Evolutionary conservation across 2,888 invertebrate species (phyloP).

Genomic region (Phymatocera aterrima): DNA sequence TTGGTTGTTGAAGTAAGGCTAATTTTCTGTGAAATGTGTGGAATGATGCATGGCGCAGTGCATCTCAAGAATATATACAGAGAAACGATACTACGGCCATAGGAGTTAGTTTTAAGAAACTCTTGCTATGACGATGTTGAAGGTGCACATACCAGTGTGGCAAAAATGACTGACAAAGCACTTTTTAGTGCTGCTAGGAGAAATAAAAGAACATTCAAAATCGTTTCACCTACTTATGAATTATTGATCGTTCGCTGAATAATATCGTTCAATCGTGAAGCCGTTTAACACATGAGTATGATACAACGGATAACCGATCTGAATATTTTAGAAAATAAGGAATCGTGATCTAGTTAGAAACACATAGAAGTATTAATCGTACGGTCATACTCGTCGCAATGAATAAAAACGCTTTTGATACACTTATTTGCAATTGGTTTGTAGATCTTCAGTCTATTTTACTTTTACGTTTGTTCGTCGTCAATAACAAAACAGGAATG

Average conservation of each 20-base stretch:
- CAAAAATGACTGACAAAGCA: too few species aligned
- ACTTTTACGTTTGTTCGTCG: background rate
- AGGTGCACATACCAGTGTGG: too few species aligned
- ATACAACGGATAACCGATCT: background rate
- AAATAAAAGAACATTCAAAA: too few species aligned
- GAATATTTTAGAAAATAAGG: background rate
- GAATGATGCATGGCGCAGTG: too few species aligned
- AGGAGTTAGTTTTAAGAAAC: background rate
- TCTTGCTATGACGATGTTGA: background rate
- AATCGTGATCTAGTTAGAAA: background rate
- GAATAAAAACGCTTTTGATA: background rate
- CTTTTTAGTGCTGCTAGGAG: too few species aligned
- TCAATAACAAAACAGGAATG: constrained; percentile 2
- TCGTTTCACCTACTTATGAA: too few species aligned
- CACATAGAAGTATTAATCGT: background rate
- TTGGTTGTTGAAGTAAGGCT: constrained; percentile 70
- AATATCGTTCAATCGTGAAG: too few species aligned
- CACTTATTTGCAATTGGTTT: background rate
- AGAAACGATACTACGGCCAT: background rate
- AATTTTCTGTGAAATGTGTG: background rate
- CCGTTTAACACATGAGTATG: background rate
- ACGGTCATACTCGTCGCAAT: background rate
- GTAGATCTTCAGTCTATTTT: background rate
- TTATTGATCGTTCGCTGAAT: too few species aligned
- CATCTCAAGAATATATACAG: background rate